phyloP scores from a whole-genome alignment of 1,140 invertebrate genomes.

The Babylonia areolata region DNA sequence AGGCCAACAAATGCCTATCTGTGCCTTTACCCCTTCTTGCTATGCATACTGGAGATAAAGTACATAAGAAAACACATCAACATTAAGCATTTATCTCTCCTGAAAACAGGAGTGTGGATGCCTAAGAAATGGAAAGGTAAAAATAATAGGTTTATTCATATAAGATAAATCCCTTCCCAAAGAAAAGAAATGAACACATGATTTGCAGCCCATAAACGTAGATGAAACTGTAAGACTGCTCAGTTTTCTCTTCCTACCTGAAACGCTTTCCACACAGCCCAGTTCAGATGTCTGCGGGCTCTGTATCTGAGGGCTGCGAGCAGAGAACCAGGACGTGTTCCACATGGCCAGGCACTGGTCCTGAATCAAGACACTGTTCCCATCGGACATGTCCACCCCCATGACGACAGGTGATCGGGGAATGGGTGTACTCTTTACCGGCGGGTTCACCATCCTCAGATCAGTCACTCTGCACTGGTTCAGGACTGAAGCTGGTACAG shows the following conservation, averaged over 20 bases:
- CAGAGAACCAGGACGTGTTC: slow-evolving; percentile 4
- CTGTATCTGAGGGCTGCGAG: not conserved
- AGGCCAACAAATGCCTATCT: too few relatives aligned
- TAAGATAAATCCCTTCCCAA: too few relatives aligned
- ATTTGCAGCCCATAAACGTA: too few relatives aligned
- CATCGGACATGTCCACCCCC: not conserved
- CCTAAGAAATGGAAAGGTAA: too few relatives aligned
- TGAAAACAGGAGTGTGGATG: too few relatives aligned
- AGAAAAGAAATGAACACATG: too few relatives aligned
- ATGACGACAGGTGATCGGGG: not conserved
- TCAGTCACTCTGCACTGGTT: not conserved
- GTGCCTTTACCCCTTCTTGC: too few relatives aligned
- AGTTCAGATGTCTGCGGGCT: not conserved
- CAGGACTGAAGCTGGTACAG: not conserved
- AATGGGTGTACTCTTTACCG: not conserved
- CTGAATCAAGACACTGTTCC: not conserved
- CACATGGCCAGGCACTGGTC: slow-evolving; percentile 23
- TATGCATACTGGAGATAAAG: too few relatives aligned
- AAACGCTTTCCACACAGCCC: not conserved
- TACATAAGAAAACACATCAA: too few relatives aligned
- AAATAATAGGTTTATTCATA: too few relatives aligned
- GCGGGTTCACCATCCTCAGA: not conserved
- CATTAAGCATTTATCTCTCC: too few relatives aligned
- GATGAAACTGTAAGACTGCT: too few relatives aligned
- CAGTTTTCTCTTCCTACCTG: not conserved